These are phyloP conservation scores for Cephalopholis sonnerati DNA, from an alignment of 2,113 vertebrate genomes.

Conservation along the genomic window DNA sequence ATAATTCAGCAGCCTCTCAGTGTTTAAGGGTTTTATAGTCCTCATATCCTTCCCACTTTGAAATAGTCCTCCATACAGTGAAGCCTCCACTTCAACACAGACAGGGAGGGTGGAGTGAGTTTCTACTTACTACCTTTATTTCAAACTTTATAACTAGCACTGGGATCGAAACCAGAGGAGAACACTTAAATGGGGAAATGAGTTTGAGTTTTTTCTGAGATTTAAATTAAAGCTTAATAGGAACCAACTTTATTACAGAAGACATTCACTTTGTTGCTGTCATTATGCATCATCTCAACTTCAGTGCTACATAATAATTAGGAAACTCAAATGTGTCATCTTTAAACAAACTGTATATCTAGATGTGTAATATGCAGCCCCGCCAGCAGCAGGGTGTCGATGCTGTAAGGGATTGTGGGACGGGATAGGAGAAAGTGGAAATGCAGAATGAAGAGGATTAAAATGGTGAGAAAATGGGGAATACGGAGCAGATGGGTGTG, in stretches of 20 bases:
- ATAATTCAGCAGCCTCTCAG: not conserved
- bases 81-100: not conserved
- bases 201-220: not conserved
- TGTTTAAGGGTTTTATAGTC: not conserved
- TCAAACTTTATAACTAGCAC: not conserved
- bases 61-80: not conserved
- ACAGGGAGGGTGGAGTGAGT: not conserved
- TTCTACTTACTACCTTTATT: not conserved
- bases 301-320: slow-evolving; percentile 12
- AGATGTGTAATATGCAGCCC: slow-evolving; percentile 10
- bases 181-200: not conserved
- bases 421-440: slow-evolving; percentile 24
- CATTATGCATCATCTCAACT: not conserved
- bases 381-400: slow-evolving; percentile 5
- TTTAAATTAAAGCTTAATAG: not conserved
- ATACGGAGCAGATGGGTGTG: slow-evolving; percentile 67
- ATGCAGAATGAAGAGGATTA: slow-evolving; percentile 64
- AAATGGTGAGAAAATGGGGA: slow-evolving; percentile 47
- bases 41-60: not conserved
- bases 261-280: not conserved
- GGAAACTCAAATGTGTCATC: slow-evolving; percentile 1
- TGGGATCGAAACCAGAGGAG: slow-evolving; percentile 12
- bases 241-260: not conserved
- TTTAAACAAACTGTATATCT: slow-evolving; percentile 16
- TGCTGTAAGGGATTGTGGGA: slow-evolving; percentile 32